Evolutionary conservation across 2,888 invertebrate genomes (phyloP).

Genomic region (Ectemnius lituratus): DNA sequence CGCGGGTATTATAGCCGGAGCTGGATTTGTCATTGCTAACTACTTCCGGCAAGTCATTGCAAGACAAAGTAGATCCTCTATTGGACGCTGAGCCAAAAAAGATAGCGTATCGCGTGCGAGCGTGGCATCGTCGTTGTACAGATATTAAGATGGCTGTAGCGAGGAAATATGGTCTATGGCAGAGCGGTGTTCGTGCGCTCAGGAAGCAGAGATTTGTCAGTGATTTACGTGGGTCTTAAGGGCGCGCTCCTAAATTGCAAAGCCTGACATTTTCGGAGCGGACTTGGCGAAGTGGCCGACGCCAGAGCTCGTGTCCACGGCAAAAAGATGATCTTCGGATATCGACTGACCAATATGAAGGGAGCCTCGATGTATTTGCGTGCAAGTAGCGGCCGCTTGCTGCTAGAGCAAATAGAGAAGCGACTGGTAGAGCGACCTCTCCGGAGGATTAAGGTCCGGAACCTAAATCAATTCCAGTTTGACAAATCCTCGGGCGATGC

Average conservation of each 20-base stretch:
- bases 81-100: too few species aligned
- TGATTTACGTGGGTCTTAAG: constrained; percentile 5
- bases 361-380: constrained; percentile 55
- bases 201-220: constrained; percentile 7
- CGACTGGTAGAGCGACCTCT: constrained; percentile 52
- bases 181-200: too few species aligned
- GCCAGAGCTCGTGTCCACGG: constrained; percentile 8
- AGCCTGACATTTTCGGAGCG: neutral
- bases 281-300: neutral
- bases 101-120: too few species aligned
- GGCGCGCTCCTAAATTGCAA: neutral
- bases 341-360: constrained; percentile 47
- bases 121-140: too few species aligned
- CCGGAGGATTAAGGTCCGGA: constrained; percentile 64
- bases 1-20: neutral
- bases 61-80: too few species aligned
- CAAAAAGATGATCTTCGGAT: constrained; percentile 39
- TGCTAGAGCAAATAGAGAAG: constrained; percentile 35
- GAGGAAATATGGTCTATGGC: too few species aligned
- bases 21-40: neutral
- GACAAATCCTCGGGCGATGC: constrained; percentile 70
- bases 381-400: constrained; percentile 51
- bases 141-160: too few species aligned
- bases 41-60: too few species aligned
- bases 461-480: constrained; percentile 73